These are phyloP conservation scores for Liparis tanakae DNA, from an alignment of 2,797 vertebrate species.

Conservation along the genomic window DNA sequence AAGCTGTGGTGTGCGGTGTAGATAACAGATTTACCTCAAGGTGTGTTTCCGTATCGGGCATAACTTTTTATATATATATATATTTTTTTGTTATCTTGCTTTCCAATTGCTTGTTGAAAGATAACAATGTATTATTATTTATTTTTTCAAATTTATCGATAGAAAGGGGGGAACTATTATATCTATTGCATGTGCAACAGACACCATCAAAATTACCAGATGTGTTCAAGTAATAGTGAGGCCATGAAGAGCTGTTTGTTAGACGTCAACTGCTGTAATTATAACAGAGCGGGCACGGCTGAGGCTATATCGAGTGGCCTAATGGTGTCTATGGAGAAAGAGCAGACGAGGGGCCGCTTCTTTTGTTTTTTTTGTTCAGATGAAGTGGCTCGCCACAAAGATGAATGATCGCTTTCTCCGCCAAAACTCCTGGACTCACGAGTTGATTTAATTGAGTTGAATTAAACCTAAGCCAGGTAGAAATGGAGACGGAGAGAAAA, in stretches of 20 bases:
- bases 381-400: slow-evolving; percentile 76
- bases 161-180: slow-evolving; percentile 26
- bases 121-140: slow-evolving; percentile 42
- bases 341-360: slow-evolving; percentile 43
- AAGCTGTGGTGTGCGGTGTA: slow-evolving; percentile 63
- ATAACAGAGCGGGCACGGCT: slow-evolving; percentile 70
- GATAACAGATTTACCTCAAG: slow-evolving; percentile 71
- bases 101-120: slow-evolving; percentile 47
- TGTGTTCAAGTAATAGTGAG: slow-evolving; percentile 71
- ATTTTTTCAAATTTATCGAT: slow-evolving; percentile 40
- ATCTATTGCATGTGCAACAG: slow-evolving; percentile 18
- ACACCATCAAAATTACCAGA: slow-evolving; percentile 47
- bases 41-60: slow-evolving; percentile 49
- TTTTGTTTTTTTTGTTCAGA: slow-evolving; percentile 45
- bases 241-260: slow-evolving; percentile 75
- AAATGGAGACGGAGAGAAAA: slow-evolving; percentile 82
- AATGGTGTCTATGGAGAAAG: slow-evolving; percentile 72
- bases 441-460: slow-evolving; percentile 86
- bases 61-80: slow-evolving; percentile 20
- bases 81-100: background rate
- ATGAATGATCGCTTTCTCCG: slow-evolving; percentile 81
- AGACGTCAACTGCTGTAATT: slow-evolving; percentile 78
- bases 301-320: slow-evolving; percentile 75
- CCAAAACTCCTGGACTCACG: slow-evolving; percentile 70
- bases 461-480: slow-evolving; percentile 85